phyloP scores from a whole-genome alignment of 2,797 vertebrate genomes.

The Spea hammondii region DNA sequence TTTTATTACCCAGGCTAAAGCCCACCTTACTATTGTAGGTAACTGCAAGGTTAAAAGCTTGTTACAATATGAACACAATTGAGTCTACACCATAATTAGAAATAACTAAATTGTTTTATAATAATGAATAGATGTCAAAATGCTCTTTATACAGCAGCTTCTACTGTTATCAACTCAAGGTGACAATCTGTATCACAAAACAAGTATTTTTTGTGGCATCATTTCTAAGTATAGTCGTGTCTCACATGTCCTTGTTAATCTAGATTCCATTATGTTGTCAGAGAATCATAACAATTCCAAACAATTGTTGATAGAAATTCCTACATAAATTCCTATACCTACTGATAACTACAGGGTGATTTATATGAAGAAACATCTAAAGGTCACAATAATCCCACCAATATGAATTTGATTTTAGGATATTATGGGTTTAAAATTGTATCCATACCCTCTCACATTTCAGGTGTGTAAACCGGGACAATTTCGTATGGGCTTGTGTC shows the following conservation, averaged over 20 bases:
- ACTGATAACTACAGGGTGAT: no score
- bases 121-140: conserved; percentile 24
- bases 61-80: conserved; percentile 19
- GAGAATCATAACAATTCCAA: background rate
- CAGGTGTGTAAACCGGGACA: no score
- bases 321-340: no score
- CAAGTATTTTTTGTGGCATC: background rate
- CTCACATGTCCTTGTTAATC: conserved; percentile 1
- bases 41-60: conserved; percentile 30
- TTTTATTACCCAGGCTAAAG: no score
- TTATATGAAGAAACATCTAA: no score
- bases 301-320: background rate
- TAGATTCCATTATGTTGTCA: background rate
- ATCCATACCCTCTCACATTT: no score
- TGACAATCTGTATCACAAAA: conserved; percentile 9
- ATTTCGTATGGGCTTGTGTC: no score
- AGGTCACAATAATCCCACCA: no score
- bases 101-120: conserved; percentile 12
- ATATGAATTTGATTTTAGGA: no score
- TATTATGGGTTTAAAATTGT: no score
- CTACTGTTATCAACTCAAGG: conserved; percentile 22
- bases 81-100: conserved; percentile 24
- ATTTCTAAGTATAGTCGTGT: background rate
- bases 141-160: conserved; percentile 31
- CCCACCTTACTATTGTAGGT: background rate